Conservation (phyloP, 2,113 vertebrate genomes). For the Porphyrio hochstetteri region DNA sequence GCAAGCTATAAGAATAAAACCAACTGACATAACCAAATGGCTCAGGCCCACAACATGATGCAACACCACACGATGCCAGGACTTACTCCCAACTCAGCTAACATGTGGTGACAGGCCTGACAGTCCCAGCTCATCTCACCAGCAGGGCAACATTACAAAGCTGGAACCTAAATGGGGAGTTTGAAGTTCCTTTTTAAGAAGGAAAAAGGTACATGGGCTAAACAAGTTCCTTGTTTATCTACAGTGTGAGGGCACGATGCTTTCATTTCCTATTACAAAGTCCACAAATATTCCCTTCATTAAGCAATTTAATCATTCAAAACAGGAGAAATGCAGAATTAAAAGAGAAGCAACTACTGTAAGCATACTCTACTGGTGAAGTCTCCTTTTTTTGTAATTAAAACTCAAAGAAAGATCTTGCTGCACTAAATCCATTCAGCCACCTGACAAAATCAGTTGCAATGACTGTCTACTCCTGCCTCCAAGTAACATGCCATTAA, state of each 20-base stretch:
- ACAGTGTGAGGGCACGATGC: accelerated
- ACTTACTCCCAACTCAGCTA: neutral
- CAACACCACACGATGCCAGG: neutral
- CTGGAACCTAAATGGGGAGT: neutral
- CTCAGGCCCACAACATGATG: neutral
- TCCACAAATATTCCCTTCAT: neutral
- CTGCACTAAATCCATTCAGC: neutral
- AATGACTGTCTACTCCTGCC: neutral
- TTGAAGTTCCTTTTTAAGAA: neutral
- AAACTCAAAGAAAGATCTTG: neutral
- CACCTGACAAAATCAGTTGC: neutral
- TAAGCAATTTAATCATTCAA: neutral
- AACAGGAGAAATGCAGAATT: neutral
- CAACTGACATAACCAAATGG: neutral
- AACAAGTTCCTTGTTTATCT: neutral
- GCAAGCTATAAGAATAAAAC: neutral
- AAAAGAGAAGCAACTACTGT: neutral
- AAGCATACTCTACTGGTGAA: neutral
- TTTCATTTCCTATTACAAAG: neutral
- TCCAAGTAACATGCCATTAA: neutral
- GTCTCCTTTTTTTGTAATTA: neutral
- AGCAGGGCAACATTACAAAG: neutral
- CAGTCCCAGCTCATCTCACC: neutral
- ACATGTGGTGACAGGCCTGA: neutral
- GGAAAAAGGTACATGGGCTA: neutral